Evolutionary conservation across 2,888 invertebrate genomes (phyloP).

Genomic region (Coleophora flavipennella): DNA sequence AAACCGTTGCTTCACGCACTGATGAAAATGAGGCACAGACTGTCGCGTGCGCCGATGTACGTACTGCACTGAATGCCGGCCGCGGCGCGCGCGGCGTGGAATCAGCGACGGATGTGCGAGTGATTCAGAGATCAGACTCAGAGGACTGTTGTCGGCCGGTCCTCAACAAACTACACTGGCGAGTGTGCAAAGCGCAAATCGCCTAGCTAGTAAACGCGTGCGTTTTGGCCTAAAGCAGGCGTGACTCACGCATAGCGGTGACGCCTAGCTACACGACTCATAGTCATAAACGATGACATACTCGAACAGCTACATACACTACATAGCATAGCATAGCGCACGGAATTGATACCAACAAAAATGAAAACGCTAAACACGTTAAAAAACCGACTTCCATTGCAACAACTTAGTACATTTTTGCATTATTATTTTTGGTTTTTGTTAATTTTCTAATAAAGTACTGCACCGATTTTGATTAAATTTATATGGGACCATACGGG

Average conservation of each 20-base stretch:
- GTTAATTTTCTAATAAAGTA: too few species aligned
- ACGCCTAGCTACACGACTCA: conserved; percentile 22
- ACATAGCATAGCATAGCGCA: too few species aligned
- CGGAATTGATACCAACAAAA: too few species aligned
- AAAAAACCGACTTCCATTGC: too few species aligned
- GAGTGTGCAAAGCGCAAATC: conserved; percentile 19
- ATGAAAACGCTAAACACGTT: too few species aligned
- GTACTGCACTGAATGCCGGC: conserved; percentile 31
- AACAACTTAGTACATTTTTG: too few species aligned
- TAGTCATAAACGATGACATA: conserved; percentile 19
- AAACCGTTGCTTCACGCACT: conserved; percentile 53
- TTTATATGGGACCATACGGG: too few species aligned
- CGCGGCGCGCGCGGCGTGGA: conserved; percentile 38
- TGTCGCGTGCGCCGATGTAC: conserved; percentile 49
- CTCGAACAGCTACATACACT: conserved; percentile 9
- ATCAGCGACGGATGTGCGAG: conserved; percentile 3
- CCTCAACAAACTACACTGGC: conserved; percentile 38
- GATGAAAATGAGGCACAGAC: conserved; percentile 37
- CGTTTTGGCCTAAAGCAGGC: too few species aligned
- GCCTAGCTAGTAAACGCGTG: too few species aligned
- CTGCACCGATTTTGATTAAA: too few species aligned
- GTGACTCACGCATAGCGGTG: conserved; percentile 34
- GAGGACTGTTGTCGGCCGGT: conserved; percentile 34
- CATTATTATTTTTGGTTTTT: too few species aligned
- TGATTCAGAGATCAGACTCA: conserved; percentile 39